Base-by-base conservation (phyloP, 2,113 vertebrate species). In the Mugil cephalus region DNA sequence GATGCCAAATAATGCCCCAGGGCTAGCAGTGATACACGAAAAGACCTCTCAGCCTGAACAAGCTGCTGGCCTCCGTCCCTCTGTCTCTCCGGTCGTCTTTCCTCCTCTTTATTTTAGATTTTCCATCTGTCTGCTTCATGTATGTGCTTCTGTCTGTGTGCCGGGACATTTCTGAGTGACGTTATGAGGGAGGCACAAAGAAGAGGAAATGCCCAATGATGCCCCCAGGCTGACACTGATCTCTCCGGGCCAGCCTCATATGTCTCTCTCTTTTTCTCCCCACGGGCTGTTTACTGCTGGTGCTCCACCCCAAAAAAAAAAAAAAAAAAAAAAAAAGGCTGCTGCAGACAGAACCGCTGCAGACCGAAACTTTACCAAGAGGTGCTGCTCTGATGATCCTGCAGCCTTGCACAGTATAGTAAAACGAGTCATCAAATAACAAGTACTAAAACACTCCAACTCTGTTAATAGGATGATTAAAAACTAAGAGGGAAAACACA, bases 211-310 rank as follows among this genome's bases (percentile, higher is more conserved):
- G 69, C 80, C 87, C 80, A 53, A 52, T 9, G 65, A 88, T 86
- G 86, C 77, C 91, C 87, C 54, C 56, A 1, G 91, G 91, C 86
- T 79, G 74, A 72, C 78, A 73, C 77, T 86, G 81, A 86, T 87
- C 78, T 86, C 69, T 75, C 34, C 5, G 50, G 74, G 79, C 82
- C 74, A 69, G 79, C 53, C 79, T 46, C 81, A 73, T 81, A 54
- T 50, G 64, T 58, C 56, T 68, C 42, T 66, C 35, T 71, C 40
- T 69, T 18, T 78, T 19, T 65, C 59, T 42, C 73, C 70, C 75
- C 68, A 65, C 59, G 48, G 74, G 60, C 82, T 74, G 74, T 86
- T 79, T 73, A 62, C 74, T 68, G 82, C 48, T 40, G 42, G 61
- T 69, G 39, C 72, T 62, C 54, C 42, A 18, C 51, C 56, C 11